These are phyloP conservation scores for Sinocyclocheilus maitianheensis DNA, from an alignment of 2,113 vertebrate species.

Conservation along the genomic window DNA sequence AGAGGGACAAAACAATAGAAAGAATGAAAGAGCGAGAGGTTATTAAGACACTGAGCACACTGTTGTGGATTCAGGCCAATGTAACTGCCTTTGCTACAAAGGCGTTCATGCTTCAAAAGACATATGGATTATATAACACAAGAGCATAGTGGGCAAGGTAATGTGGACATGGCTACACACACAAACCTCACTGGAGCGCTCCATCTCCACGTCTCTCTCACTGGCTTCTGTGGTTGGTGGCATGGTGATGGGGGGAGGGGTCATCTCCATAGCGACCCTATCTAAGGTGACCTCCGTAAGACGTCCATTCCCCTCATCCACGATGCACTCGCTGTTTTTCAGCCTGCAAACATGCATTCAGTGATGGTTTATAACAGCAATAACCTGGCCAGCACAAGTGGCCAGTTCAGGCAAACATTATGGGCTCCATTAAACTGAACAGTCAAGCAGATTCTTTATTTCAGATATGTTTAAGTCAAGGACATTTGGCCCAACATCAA, in stretches of 20 bases:
- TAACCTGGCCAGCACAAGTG: not conserved
- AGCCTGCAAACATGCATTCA: constrained; percentile 51
- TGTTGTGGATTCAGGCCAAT: constrained; percentile 7
- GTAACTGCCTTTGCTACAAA: constrained; percentile 7
- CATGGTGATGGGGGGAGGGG: constrained; percentile 59
- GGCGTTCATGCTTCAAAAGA: constrained; percentile 11
- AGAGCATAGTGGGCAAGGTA: not conserved
- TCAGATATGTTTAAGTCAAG: not conserved
- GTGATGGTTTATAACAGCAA: not conserved
- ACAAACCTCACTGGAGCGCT: constrained; percentile 26
- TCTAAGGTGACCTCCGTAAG: constrained; percentile 49
- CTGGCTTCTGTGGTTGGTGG: constrained; percentile 49
- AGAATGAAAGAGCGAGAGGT: not conserved
- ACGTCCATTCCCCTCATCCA: constrained; percentile 57
- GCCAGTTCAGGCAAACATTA: not conserved
- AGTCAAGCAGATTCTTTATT: not conserved
- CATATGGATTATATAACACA: constrained; percentile 19
- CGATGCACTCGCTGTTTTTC: constrained; percentile 62
- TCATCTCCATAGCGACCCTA: constrained; percentile 53
- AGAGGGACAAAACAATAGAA: not conserved
- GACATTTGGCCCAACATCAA: not conserved
- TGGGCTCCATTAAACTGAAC: not conserved
- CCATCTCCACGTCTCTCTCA: constrained; percentile 10
- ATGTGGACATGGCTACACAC: not conserved
- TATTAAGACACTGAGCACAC: not conserved